Evolutionary conservation across 2,888 invertebrate species (phyloP).

Genomic region (Drosophila barbarae): DNA sequence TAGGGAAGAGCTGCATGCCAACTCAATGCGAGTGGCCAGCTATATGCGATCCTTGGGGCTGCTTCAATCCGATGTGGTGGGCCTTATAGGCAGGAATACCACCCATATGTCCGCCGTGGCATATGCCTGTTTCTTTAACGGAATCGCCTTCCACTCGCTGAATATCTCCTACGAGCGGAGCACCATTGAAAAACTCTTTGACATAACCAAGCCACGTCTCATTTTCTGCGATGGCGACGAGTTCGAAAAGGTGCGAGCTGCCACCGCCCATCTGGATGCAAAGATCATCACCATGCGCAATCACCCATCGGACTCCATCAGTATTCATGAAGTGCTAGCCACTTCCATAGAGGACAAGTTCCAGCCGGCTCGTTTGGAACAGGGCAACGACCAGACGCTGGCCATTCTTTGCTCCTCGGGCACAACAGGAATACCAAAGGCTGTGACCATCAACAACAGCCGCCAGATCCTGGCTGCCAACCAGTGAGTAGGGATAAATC

Average conservation of each 20-base stretch:
- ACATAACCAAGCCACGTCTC: slow-evolving; percentile 59
- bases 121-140: slow-evolving; percentile 69
- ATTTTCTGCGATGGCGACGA: slow-evolving; percentile 64
- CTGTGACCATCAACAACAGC: slow-evolving; percentile 59
- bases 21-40: slow-evolving; percentile 61
- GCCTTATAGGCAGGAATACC: slow-evolving; percentile 67
- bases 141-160: slow-evolving; percentile 62
- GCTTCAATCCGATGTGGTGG: slow-evolving; percentile 64
- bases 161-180: slow-evolving; percentile 52
- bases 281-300: slow-evolving; percentile 59
- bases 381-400: slow-evolving; percentile 66
- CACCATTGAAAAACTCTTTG: slow-evolving; percentile 51
- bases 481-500: slow-evolving; percentile 27
- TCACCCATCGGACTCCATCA: slow-evolving; percentile 33
- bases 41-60: slow-evolving; percentile 54
- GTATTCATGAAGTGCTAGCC: slow-evolving; percentile 42
- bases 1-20: slow-evolving; percentile 43
- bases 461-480: slow-evolving; percentile 34
- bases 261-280: slow-evolving; percentile 27
- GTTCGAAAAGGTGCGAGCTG: slow-evolving; percentile 45
- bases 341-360: slow-evolving; percentile 44
- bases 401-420: slow-evolving; percentile 76
- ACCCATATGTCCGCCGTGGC: slow-evolving; percentile 62
- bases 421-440: slow-evolving; percentile 75
- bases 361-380: slow-evolving; percentile 54